Base-by-base conservation (phyloP, 2,113 vertebrate species). In the Tor tambroides region DNA sequence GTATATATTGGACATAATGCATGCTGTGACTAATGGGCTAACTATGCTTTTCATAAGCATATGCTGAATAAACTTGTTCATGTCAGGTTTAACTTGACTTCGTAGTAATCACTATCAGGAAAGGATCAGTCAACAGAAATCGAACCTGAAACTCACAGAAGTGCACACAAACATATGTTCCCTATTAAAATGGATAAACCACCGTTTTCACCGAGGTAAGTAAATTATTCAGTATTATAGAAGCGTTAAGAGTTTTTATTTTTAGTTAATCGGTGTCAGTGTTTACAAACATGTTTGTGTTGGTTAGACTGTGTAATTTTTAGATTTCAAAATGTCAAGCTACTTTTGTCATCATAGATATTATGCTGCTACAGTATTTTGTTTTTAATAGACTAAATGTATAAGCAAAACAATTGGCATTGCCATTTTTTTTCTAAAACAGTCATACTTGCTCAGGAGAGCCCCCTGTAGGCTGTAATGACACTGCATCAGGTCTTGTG, bases 391-490 rank as follows among this genome's bases (percentile, higher is more conserved):
- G 59, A 63, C 32, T 71, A n/a, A n/a, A n/a, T n/a, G 4, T 23
- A 38, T 72, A 11, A 12, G 32, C 72, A 8, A 75, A 23, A n/a
- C 32, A 61, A 9, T 1, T 21, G 23, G 6, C 0, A 15, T 19
- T 28, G 17, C 46, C 4, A n/a, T 28, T 38, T 43, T 12, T 30
- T 15, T 78, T 72, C 69, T 14, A 21, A 35, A 59, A 38, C 26
- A 87, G 83, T 56, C 14, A 69, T 43, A 41, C 51, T 38, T 26
- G 54, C 71, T 41, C 28, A 14, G 79, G 32, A 43, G 75, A n/a
- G 54, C 82, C 87, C 69, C 46, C 43, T 86, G 56, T 30, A 63
- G 38, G 28, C 23, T 84, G 79, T 83, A 87, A 86, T 78, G 74
- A 56, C 41, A 79, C 19, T 54, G 32, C 2, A 79, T 23, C 67